Percentiles rank a stretch among this genome's conserved stretches.
Evolutionary conservation across 2,113 vertebrate genomes (phyloP).

Genomic region (Chiloscyllium plagiosum): DNA sequence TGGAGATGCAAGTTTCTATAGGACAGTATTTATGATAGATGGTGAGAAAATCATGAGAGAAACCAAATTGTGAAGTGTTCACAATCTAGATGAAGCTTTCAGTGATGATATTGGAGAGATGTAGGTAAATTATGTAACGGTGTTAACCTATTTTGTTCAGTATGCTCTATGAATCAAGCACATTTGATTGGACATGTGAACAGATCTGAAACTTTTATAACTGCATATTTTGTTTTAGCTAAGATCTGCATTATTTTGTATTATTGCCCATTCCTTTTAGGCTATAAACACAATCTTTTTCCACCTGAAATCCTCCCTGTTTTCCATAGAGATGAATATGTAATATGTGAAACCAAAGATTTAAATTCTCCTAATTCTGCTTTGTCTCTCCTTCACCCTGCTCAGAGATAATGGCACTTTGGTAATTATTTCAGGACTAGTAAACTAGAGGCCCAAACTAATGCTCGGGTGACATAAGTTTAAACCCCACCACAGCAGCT

Average conservation of each 20-base stretch:
- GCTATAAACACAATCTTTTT: too few relatives aligned
- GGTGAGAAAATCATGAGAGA: not conserved
- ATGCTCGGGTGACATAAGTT: too few relatives aligned
- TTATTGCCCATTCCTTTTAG: not conserved
- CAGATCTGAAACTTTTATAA: not conserved
- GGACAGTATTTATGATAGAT: not conserved
- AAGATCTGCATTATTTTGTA: not conserved
- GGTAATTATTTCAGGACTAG: too few relatives aligned
- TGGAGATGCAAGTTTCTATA: not conserved
- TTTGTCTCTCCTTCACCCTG: not conserved
- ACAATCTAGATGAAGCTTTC: not conserved
- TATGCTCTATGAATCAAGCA: not conserved
- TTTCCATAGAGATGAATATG: not conserved
- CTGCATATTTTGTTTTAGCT: not conserved
- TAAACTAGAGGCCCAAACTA: too few relatives aligned
- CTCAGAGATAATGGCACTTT: too few relatives aligned
- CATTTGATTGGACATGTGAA: not conserved
- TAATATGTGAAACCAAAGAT: not conserved
- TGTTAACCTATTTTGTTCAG: not conserved
- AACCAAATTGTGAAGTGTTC: not conserved
- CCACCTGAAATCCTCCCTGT: not conserved
- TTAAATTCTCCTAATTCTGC: not conserved
- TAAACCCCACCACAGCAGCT: too few relatives aligned
- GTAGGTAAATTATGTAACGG: not conserved
- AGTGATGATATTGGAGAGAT: not conserved